A percentile compares a stretch with the other conserved stretches of the same genome.
phyloP scores from a whole-genome alignment of 2,113 vertebrate genomes.

The Nycticorax nycticorax region DNA sequence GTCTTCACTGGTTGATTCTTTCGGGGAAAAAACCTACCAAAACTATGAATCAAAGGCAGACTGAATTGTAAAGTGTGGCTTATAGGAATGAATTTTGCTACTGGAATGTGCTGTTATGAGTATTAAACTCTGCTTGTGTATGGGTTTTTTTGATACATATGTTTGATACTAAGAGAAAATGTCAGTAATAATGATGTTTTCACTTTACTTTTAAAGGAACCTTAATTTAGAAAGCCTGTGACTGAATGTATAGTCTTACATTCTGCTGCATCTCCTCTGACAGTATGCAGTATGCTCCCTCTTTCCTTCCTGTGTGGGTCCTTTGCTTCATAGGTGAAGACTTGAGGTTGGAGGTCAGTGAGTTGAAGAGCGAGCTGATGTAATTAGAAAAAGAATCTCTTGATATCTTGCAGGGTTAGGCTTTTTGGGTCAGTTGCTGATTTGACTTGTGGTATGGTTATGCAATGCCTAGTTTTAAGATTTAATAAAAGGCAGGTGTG shows the following conservation, averaged over 20 bases:
- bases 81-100: not conserved
- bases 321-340: not conserved
- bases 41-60: not conserved
- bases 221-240: not conserved
- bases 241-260: not conserved
- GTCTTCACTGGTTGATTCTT: not conserved
- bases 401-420: not conserved
- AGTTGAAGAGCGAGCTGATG: not conserved
- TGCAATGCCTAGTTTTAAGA: not conserved
- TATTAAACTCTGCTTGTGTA: not conserved
- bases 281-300: not conserved
- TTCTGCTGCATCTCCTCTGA: not conserved
- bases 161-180: not conserved
- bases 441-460: not conserved
- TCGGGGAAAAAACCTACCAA: not conserved
- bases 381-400: not conserved
- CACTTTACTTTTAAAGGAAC: not conserved
- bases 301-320: not conserved
- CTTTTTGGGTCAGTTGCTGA: not conserved
- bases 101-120: not conserved
- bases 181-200: not conserved
- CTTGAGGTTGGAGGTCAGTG: not conserved
- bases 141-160: not conserved
- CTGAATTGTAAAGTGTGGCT: not conserved
- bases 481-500: not conserved